phyloP scores from a whole-genome alignment of 2,888 invertebrate species.

The Notodonta dromedarius region DNA sequence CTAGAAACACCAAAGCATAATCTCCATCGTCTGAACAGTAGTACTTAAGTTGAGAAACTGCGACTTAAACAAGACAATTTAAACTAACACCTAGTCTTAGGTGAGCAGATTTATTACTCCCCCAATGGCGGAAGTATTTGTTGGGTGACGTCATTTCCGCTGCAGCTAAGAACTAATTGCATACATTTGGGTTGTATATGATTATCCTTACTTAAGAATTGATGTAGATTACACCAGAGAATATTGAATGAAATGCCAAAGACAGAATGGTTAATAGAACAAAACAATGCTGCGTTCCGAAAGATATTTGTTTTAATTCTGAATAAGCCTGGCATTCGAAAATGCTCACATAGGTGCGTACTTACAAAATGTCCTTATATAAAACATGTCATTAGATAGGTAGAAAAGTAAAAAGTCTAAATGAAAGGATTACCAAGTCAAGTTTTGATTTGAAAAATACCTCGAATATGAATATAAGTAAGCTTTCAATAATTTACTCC shows the following conservation, averaged over 20 bases:
- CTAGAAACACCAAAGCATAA: slow-evolving; percentile 12
- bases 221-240: too few species aligned
- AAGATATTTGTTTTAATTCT: too few species aligned
- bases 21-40: slow-evolving; percentile 15
- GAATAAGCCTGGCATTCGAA: too few species aligned
- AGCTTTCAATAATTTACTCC: background rate
- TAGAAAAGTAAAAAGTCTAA: too few species aligned
- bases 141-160: slow-evolving; percentile 31
- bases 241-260: too few species aligned
- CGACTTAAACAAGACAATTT: slow-evolving; percentile 51
- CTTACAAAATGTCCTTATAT: too few species aligned
- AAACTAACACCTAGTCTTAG: slow-evolving; percentile 55
- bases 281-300: too few species aligned
- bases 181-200: slow-evolving; percentile 5
- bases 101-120: slow-evolving; percentile 48
- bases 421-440: too few species aligned
- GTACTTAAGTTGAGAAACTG: slow-evolving; percentile 41
- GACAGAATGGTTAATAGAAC: too few species aligned
- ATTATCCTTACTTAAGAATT: background rate
- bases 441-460: too few species aligned
- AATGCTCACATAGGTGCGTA: too few species aligned
- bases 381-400: too few species aligned
- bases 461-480: background rate
- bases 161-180: slow-evolving; percentile 25
- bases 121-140: slow-evolving; percentile 32